Evolutionary conservation across 2,888 invertebrate genomes (phyloP).

Genomic region (Atherix ibis): DNA sequence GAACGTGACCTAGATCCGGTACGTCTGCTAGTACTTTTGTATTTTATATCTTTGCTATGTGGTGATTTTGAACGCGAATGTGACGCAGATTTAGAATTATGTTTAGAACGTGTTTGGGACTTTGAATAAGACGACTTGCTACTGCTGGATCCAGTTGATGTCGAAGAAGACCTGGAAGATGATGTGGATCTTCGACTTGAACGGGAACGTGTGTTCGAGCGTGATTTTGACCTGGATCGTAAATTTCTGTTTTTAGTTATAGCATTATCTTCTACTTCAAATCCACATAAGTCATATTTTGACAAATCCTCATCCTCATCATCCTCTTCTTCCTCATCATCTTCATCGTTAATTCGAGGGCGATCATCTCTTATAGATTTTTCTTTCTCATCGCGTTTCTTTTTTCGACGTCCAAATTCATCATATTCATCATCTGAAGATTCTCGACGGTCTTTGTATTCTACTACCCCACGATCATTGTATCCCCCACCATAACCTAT

Average conservation of each 20-base stretch:
- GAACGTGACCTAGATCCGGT: constrained; percentile 12
- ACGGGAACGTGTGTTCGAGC: constrained; percentile 13
- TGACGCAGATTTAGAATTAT: constrained; percentile 15
- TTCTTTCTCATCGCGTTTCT: constrained; percentile 20
- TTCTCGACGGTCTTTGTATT: constrained; percentile 80
- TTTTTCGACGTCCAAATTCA: constrained; percentile 65
- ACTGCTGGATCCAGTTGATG: constrained; percentile 5
- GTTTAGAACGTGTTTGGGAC: no score
- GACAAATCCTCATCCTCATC: constrained; percentile 48
- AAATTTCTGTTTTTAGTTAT: constrained; percentile 7
- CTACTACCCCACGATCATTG: constrained; percentile 90
- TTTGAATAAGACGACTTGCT: constrained; percentile 12
- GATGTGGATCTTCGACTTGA: constrained; percentile 11
- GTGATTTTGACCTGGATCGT: constrained; percentile 7
- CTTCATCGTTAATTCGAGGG: constrained; percentile 13
- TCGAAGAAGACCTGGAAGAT: constrained; percentile 7
- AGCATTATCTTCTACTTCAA: constrained; percentile 35
- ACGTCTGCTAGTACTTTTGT: neutral
- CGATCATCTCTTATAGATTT: no score
- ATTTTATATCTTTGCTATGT: constrained; percentile 12
- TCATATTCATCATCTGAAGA: constrained; percentile 95
- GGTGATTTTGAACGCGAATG: constrained; percentile 13
- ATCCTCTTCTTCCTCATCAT: constrained; percentile 33
- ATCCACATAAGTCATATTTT: constrained; percentile 64
- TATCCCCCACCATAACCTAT: constrained; percentile 75